Evolutionary conservation across 35 echinoderm and acorn worm genomes (phyloP).

Genomic region (Diadema setosum): DNA sequence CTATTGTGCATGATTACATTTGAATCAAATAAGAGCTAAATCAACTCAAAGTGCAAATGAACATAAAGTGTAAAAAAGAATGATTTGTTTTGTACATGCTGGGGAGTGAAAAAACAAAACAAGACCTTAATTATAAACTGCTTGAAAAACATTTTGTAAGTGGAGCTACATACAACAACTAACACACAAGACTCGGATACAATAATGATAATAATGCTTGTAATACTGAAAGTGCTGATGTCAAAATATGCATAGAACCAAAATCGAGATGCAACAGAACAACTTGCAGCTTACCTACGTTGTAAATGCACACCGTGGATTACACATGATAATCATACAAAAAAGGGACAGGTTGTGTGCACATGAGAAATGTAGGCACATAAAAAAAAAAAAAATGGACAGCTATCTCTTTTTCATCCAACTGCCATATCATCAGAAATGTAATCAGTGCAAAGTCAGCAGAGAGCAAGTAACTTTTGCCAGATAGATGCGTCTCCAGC

Average conservation of each 20-base stretch:
- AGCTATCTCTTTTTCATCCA: background rate
- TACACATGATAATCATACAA: too few species aligned
- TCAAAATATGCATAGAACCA: background rate
- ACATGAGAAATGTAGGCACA: too few species aligned
- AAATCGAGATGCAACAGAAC: too few species aligned
- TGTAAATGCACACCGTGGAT: too few species aligned
- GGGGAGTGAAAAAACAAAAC: background rate
- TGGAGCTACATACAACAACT: too few species aligned
- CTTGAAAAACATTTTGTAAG: background rate
- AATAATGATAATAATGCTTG: background rate
- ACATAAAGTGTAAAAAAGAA: background rate
- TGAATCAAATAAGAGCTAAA: too few species aligned
- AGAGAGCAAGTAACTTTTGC: background rate
- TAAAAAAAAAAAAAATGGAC: too few species aligned
- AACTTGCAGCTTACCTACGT: too few species aligned
- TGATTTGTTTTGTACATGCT: background rate
- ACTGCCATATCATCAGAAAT: background rate
- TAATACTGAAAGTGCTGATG: conserved; percentile 3
- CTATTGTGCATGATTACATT: background rate
- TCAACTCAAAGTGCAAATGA: background rate
- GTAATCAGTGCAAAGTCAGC: background rate
- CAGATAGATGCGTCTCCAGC: too few species aligned
- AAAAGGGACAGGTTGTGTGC: too few species aligned
- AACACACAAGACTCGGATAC: too few species aligned
- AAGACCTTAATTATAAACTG: background rate